Conservation (phyloP, 2,888 invertebrate genomes). For the Pimpla rufipes region DNA sequence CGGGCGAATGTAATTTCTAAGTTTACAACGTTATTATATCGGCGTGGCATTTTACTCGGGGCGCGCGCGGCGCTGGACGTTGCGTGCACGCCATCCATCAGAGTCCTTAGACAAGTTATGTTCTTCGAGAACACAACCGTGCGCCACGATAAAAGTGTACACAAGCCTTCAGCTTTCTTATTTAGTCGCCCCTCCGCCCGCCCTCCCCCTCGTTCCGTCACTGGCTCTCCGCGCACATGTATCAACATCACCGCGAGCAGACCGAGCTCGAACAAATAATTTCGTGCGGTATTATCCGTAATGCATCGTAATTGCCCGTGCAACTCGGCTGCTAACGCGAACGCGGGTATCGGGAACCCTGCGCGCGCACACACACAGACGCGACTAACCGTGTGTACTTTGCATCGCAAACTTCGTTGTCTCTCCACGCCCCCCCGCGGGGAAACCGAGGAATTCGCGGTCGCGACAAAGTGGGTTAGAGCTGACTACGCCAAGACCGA, state of each 20-base stretch:
- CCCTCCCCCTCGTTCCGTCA: background rate
- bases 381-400: background rate
- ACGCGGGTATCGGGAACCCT: background rate
- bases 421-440: background rate
- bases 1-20: constrained; percentile 41
- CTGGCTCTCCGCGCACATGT: background rate
- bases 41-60: background rate
- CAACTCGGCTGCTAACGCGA: background rate
- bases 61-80: background rate
- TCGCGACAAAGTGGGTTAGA: background rate
- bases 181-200: background rate
- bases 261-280: background rate
- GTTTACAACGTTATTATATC: constrained; percentile 38
- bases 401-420: background rate
- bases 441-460: background rate
- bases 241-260: background rate
- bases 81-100: constrained; percentile 19
- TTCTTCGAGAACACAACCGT: constrained; percentile 17
- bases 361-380: background rate
- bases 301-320: constrained; percentile 2
- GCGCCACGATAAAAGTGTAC: constrained; percentile 2
- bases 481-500: too few relatives aligned
- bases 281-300: background rate
- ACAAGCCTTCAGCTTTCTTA: constrained; percentile 10
- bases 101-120: constrained; percentile 19